Conservation (phyloP, 2,113 vertebrate genomes). For the Trinectes maculatus region DNA sequence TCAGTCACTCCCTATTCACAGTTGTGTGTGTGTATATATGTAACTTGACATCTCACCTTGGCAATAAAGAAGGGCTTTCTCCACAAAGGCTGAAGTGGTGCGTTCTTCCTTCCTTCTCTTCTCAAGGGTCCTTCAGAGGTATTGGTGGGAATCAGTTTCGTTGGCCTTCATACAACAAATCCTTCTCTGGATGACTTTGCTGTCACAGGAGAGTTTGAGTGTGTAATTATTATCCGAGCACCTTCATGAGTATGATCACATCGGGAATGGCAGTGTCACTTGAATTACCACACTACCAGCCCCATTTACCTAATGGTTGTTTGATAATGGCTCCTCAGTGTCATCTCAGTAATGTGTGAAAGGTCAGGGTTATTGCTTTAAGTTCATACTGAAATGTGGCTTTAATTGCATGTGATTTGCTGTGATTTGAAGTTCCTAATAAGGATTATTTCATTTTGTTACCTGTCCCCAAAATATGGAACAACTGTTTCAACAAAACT, state of each 20-base stretch:
- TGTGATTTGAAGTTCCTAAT: not conserved
- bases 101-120: conserved; percentile 25
- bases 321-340: not conserved
- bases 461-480: no score
- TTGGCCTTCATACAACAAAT: conserved; percentile 24
- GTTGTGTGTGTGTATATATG: not conserved
- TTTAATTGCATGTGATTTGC: not conserved
- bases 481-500: no score
- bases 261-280: conserved; percentile 38
- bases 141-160: conserved; percentile 35
- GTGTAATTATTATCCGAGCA: conserved; percentile 58
- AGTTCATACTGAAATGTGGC: conserved; percentile 16
- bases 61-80: conserved; percentile 2
- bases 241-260: conserved; percentile 39
- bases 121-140: conserved; percentile 29
- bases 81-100: not conserved
- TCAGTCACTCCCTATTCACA: not conserved
- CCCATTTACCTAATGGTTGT: conserved; percentile 51
- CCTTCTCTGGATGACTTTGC: conserved; percentile 31
- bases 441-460: not conserved
- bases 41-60: not conserved
- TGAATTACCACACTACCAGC: conserved; percentile 40
- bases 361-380: conserved; percentile 10
- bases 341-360: conserved; percentile 18
- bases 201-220: conserved; percentile 40